A percentile compares a stretch with the other conserved stretches of the same genome.
Conservation (phyloP, 2,797 vertebrate genomes). For the Malurus splendens region DNA sequence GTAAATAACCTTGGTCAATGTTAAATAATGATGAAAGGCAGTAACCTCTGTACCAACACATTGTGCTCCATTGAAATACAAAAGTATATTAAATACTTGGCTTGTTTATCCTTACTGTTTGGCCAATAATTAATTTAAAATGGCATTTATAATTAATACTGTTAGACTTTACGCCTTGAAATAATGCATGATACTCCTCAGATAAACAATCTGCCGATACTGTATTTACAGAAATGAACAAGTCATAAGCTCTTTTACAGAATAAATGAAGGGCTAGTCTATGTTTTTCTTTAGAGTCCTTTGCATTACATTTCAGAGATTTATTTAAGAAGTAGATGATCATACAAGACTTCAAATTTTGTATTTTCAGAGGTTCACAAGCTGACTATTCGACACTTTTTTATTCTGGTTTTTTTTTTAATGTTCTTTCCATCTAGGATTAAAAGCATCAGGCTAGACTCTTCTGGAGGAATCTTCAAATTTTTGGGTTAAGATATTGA, state of each 20-base stretch:
- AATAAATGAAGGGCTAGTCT: background rate
- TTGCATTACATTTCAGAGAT: background rate
- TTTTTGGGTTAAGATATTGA: background rate
- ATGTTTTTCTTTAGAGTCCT: background rate
- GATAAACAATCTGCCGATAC: conserved; percentile 16
- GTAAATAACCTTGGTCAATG: background rate
- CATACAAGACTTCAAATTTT: background rate
- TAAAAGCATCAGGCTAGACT: background rate
- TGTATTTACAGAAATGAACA: conserved; percentile 7
- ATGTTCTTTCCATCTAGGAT: background rate
- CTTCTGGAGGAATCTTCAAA: background rate
- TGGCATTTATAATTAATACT: conserved; percentile 57
- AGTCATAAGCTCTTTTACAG: background rate
- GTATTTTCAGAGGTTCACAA: background rate
- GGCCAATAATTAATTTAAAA: conserved; percentile 48
- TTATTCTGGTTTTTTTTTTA: background rate
- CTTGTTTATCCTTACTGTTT: conserved; percentile 35
- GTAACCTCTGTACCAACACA: background rate
- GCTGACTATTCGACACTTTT: background rate
- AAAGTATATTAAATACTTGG: conserved; percentile 39
- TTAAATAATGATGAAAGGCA: conserved; percentile 24
- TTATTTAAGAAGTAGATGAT: background rate
- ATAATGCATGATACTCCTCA: background rate
- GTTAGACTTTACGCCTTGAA: conserved; percentile 12
- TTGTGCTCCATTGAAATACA: background rate